Percentiles rank a stretch among this genome's conserved stretches.
Conservation (phyloP, 1,140 invertebrate genomes). For the Lucilia cuprina region DNA sequence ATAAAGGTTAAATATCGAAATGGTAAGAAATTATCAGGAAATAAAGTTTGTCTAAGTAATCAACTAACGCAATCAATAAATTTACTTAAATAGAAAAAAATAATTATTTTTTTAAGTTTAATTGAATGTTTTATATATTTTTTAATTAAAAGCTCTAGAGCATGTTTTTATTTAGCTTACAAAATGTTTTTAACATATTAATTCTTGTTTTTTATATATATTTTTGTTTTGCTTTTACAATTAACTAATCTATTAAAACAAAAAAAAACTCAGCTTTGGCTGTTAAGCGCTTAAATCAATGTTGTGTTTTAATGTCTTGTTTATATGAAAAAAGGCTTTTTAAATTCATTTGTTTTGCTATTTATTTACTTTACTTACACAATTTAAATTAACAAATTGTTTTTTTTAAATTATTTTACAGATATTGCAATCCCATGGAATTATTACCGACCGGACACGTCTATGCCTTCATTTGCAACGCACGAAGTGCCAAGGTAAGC, state of each 20-base stretch:
- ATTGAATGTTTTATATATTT: too few relatives aligned
- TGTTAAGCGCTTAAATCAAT: background rate
- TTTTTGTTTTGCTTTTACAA: too few relatives aligned
- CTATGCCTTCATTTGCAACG: constrained; percentile 55
- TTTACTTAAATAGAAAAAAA: too few relatives aligned
- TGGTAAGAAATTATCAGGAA: too few relatives aligned
- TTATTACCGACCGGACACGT: constrained; percentile 54
- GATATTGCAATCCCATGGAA: constrained; percentile 59
- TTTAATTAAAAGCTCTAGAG: too few relatives aligned
- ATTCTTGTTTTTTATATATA: background rate
- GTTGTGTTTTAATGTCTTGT: background rate
- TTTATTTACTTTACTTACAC: too few relatives aligned
- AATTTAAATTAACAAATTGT: background rate
- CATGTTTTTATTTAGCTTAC: too few relatives aligned
- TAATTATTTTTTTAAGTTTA: too few relatives aligned
- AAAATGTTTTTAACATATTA: background rate
- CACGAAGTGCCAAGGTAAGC: constrained; percentile 53
- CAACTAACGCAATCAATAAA: too few relatives aligned
- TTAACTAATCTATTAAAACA: too few relatives aligned
- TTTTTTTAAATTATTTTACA: constrained; percentile 42
- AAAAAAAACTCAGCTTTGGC: background rate
- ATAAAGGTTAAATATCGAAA: too few relatives aligned
- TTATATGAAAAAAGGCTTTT: background rate
- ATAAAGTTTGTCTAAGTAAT: too few relatives aligned
- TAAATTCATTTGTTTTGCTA: background rate